A percentile compares a stretch with the other conserved stretches of the same genome.
phyloP scores from a whole-genome alignment of 2,797 vertebrate species.

The Brotula barbata region DNA sequence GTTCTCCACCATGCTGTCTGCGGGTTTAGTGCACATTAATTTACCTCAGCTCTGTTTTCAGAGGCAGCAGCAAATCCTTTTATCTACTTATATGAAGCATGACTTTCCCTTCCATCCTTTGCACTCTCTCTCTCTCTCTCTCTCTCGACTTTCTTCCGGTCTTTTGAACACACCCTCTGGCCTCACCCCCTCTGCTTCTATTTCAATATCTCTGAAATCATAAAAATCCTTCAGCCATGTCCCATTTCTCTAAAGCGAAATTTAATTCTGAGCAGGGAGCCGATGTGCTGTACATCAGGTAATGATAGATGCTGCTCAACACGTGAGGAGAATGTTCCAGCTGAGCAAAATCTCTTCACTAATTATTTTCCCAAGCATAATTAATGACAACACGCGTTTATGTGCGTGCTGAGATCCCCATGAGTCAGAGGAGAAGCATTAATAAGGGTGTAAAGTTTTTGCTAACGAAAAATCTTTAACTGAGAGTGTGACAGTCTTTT shows the following conservation, averaged over 20 bases:
- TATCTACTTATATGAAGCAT: slow-evolving; percentile 58
- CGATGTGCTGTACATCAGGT: slow-evolving; percentile 65
- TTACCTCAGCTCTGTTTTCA: slow-evolving; percentile 57
- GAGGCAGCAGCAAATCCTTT: slow-evolving; percentile 70
- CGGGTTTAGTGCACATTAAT: slow-evolving; percentile 50
- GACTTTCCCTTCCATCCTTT: slow-evolving; percentile 35
- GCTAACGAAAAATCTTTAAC: slow-evolving; percentile 49
- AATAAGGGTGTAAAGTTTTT: slow-evolving; percentile 53
- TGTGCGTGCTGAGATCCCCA: slow-evolving; percentile 12
- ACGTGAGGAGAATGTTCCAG: slow-evolving; percentile 65
- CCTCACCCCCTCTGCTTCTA: slow-evolving; percentile 53
- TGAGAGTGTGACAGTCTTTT: slow-evolving; percentile 41
- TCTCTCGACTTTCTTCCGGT: slow-evolving; percentile 13
- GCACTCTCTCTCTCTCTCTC: slow-evolving; percentile 21
- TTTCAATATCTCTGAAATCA: slow-evolving; percentile 78
- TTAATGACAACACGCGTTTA: slow-evolving; percentile 56
- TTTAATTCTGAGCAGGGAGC: slow-evolving; percentile 68
- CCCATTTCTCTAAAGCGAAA: slow-evolving; percentile 70
- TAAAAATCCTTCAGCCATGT: slow-evolving; percentile 79
- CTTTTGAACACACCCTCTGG: slow-evolving; percentile 36
- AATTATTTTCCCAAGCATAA: slow-evolving; percentile 66
- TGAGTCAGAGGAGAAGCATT: slow-evolving; percentile 46
- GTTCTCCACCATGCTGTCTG: slow-evolving; percentile 32
- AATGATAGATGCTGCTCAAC: slow-evolving; percentile 69
- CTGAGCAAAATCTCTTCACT: slow-evolving; percentile 60